Evolutionary conservation across 2,888 invertebrate species (phyloP).

Genomic region (Cephus rjabovi): DNA sequence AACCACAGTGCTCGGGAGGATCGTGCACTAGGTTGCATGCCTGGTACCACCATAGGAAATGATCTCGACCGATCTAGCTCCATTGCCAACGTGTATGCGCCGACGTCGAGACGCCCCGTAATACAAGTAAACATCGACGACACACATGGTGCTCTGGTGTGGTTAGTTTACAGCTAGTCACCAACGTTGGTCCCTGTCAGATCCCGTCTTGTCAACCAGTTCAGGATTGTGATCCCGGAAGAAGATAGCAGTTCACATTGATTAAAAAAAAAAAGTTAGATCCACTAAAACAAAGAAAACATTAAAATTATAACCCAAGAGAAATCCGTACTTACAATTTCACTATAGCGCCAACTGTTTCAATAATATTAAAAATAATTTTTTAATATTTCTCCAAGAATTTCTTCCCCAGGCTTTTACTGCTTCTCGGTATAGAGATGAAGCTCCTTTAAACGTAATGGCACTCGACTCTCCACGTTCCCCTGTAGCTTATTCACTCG

Average conservation of each 20-base stretch:
- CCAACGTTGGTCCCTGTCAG: constrained; percentile 10
- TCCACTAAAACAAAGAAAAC: neutral
- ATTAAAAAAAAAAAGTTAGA: too few relatives aligned
- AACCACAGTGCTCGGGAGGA: constrained; percentile 55
- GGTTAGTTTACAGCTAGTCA: constrained; percentile 59
- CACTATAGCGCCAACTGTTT: neutral
- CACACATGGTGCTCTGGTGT: constrained; percentile 30
- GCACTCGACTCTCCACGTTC: neutral
- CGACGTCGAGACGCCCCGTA: neutral
- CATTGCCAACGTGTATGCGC: constrained; percentile 15
- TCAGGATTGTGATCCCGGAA: constrained; percentile 40
- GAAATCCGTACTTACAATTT: neutral
- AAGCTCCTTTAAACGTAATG: neutral
- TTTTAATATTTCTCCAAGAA: neutral
- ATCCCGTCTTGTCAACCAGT: constrained; percentile 35
- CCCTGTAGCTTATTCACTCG: neutral
- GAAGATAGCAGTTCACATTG: constrained; percentile 6
- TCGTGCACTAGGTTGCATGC: constrained; percentile 43
- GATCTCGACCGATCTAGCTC: constrained; percentile 41
- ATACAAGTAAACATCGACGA: neutral
- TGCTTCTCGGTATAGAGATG: neutral
- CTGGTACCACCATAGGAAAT: constrained; percentile 38
- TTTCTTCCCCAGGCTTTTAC: neutral
- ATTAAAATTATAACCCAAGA: neutral
- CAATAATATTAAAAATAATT: neutral